Percentiles rank a stretch among this genome's conserved stretches.
These are phyloP conservation scores for Drosophila recens DNA, from an alignment of 2,888 invertebrate genomes.

Conservation along the genomic window DNA sequence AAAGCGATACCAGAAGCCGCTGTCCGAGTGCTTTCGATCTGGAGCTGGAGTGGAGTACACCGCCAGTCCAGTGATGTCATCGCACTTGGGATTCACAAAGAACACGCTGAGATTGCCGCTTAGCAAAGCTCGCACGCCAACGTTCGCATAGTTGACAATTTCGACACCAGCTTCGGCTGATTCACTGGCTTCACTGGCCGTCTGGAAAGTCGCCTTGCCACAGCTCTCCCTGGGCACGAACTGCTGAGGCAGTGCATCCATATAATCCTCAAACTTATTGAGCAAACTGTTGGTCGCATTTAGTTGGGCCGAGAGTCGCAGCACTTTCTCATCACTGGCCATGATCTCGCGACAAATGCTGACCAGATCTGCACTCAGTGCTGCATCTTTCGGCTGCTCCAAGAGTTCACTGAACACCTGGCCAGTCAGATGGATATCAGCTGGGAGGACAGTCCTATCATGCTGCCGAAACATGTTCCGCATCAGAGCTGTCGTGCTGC, in stretches of 20 bases:
- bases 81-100: slow-evolving; percentile 78
- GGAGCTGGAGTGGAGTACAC: slow-evolving; percentile 59
- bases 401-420: slow-evolving; percentile 73
- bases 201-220: slow-evolving; percentile 21
- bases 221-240: slow-evolving; percentile 58
- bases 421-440: slow-evolving; percentile 87
- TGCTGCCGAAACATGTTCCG: slow-evolving; percentile 57
- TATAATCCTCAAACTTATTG: slow-evolving; percentile 87
- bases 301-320: slow-evolving; percentile 85
- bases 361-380: slow-evolving; percentile 73
- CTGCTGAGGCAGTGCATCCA: slow-evolving; percentile 84
- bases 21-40: slow-evolving; percentile 30
- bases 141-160: slow-evolving; percentile 45
- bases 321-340: slow-evolving; percentile 84
- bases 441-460: slow-evolving; percentile 85
- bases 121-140: slow-evolving; percentile 79
- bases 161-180: slow-evolving; percentile 56
- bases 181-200: slow-evolving; percentile 12
- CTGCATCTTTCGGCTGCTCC: slow-evolving; percentile 55
- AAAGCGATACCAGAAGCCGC: slow-evolving; percentile 79
- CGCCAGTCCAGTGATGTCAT: slow-evolving; percentile 82
- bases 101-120: slow-evolving; percentile 82
- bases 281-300: slow-evolving; percentile 89
- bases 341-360: slow-evolving; percentile 86
- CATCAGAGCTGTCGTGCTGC: slow-evolving; percentile 44